Percentiles rank a stretch among this genome's conserved stretches.
Evolutionary conservation across 64 coral and sea anemone species (phyloP).

Genomic region (Astreopora myriophthalma): DNA sequence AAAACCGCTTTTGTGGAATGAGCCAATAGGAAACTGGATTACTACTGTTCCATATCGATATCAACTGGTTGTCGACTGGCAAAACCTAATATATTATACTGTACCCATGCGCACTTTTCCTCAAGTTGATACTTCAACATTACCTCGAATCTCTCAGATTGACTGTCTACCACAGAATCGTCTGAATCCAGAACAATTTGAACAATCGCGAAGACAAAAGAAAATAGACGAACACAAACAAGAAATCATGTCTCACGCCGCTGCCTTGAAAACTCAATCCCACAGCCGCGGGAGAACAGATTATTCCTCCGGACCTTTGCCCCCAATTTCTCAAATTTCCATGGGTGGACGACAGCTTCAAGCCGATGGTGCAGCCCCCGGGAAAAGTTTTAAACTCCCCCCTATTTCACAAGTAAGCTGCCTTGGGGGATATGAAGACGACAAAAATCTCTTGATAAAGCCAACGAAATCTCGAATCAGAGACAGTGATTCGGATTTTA

Average conservation of each 20-base stretch:
- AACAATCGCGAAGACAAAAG: background rate
- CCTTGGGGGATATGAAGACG: conserved; percentile 10
- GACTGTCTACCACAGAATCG: conserved; percentile 57
- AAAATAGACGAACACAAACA: conserved; percentile 16
- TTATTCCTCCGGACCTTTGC: background rate
- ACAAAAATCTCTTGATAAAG: background rate
- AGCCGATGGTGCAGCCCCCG: background rate
- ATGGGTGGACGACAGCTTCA: conserved; percentile 51
- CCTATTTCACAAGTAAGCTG: conserved; percentile 65
- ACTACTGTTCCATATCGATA: background rate
- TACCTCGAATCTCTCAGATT: conserved; percentile 46
- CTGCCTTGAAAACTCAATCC: background rate
- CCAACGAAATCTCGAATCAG: conserved; percentile 1
- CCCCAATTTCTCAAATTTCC: conserved; percentile 57
- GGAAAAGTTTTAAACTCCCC: conserved; percentile 9
- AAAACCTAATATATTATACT: no score
- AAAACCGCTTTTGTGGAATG: background rate
- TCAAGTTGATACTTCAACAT: background rate
- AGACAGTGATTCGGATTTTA: conserved; percentile 56
- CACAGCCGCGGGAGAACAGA: background rate
- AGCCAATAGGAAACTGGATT: background rate
- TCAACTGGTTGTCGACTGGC: background rate
- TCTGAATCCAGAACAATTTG: conserved; percentile 11
- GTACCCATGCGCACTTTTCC: conserved; percentile 12
- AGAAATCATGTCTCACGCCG: conserved; percentile 6